Percentiles rank a stretch among this genome's conserved stretches.
Conservation (phyloP, 2,888 invertebrate species). For the Lacanobia oleracea region DNA sequence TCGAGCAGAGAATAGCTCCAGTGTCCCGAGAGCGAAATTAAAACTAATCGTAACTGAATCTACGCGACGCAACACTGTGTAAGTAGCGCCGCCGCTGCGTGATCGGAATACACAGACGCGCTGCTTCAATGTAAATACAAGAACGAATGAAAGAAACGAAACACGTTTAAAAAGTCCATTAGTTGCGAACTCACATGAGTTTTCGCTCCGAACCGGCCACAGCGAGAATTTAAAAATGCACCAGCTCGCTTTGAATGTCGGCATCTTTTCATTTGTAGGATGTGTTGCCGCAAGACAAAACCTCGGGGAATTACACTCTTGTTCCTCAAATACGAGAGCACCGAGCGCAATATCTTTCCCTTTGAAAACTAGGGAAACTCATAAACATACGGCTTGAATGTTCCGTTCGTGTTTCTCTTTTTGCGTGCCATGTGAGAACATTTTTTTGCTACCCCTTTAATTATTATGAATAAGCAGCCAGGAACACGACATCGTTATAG, state of each 20-base stretch:
- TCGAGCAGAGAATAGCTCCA: slow-evolving; percentile 69
- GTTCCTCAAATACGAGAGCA: slow-evolving; percentile 85
- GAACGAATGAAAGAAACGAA: slow-evolving; percentile 67
- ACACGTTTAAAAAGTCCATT: slow-evolving; percentile 79
- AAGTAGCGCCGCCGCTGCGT: slow-evolving; percentile 69
- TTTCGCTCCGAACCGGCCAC: slow-evolving; percentile 74
- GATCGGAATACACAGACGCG: slow-evolving; percentile 72
- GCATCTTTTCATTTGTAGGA: slow-evolving; percentile 86
- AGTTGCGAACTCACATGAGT: slow-evolving; percentile 70
- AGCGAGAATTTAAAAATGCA: slow-evolving; percentile 85
- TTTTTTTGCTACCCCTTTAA: slow-evolving; percentile 66
- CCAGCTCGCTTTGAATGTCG: slow-evolving; percentile 81
- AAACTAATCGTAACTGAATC: slow-evolving; percentile 77
- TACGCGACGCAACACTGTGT: slow-evolving; percentile 64
- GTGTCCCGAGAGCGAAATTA: slow-evolving; percentile 75
- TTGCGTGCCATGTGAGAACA: slow-evolving; percentile 69
- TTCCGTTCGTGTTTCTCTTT: slow-evolving; percentile 77
- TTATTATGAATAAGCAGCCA: slow-evolving; percentile 57
- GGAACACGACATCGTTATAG: slow-evolving; percentile 24
- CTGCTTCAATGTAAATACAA: slow-evolving; percentile 61
- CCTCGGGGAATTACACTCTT: slow-evolving; percentile 88
- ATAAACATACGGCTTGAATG: slow-evolving; percentile 84
- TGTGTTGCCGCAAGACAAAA: slow-evolving; percentile 87
- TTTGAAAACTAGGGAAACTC: slow-evolving; percentile 86
- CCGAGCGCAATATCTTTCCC: slow-evolving; percentile 84